A percentile compares a stretch with the other conserved stretches of the same genome.
Evolutionary conservation across 1,140 invertebrate genomes (phyloP).

Genomic region (Homarus americanus): DNA sequence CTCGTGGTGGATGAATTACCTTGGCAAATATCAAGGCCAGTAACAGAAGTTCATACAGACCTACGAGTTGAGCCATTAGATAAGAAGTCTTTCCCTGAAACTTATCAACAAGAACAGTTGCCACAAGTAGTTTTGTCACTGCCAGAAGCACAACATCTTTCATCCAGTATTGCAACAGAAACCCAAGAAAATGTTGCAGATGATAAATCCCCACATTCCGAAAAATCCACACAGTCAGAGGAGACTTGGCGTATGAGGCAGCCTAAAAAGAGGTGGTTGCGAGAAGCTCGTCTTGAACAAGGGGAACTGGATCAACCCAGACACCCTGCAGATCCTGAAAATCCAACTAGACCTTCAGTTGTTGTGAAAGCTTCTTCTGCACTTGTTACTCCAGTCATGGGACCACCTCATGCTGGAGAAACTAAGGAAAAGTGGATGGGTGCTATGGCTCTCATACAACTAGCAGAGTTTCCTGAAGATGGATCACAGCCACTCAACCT

Average conservation of each 20-base stretch:
- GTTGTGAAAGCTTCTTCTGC: slow-evolving; percentile 42
- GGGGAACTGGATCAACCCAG: slow-evolving; percentile 34
- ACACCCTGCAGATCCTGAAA: background rate
- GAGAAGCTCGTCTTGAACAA: slow-evolving; percentile 81
- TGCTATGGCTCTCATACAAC: slow-evolving; percentile 84
- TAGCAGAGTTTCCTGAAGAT: slow-evolving; percentile 78
- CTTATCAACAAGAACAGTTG: slow-evolving; percentile 26
- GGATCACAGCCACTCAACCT: slow-evolving; percentile 75
- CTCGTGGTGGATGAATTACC: slow-evolving; percentile 13
- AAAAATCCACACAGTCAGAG: slow-evolving; percentile 35
- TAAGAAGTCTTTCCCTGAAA: slow-evolving; percentile 9
- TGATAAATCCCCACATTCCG: background rate
- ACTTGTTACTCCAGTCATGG: background rate
- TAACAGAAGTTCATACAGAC: background rate
- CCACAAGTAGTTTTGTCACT: slow-evolving; percentile 51
- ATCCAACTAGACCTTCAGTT: slow-evolving; percentile 41
- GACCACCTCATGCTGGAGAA: slow-evolving; percentile 73
- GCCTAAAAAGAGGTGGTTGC: slow-evolving; percentile 84
- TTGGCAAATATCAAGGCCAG: slow-evolving; percentile 20
- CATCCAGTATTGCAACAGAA: slow-evolving; percentile 4
- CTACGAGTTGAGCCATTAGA: background rate
- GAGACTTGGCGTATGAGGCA: slow-evolving; percentile 77
- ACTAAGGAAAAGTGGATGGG: slow-evolving; percentile 82
- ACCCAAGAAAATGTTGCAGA: slow-evolving; percentile 2
- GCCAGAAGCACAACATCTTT: slow-evolving; percentile 20